Conservation (phyloP, 2,888 invertebrate genomes). For the Shargacucullia verbasci region DNA sequence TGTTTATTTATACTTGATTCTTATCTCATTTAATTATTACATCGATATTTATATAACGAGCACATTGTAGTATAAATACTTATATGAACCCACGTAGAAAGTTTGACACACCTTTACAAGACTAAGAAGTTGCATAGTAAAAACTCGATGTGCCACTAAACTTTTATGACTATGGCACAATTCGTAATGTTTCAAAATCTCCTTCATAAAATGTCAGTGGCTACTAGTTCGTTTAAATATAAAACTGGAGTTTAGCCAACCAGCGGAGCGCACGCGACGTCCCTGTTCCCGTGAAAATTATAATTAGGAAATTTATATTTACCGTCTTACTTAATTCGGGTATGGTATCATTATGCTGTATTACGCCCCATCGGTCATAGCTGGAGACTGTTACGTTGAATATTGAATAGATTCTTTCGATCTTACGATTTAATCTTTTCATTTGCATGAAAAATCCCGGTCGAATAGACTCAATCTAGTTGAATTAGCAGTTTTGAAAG, state of each 20-base stretch:
- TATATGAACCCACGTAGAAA: too few species aligned
- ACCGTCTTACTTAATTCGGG: conserved; percentile 67
- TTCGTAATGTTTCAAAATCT: conserved; percentile 67
- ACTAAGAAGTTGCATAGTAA: conserved; percentile 3
- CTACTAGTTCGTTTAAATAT: conserved; percentile 77
- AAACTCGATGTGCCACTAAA: conserved; percentile 22
- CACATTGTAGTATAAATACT: background rate
- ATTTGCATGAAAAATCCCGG: conserved; percentile 8
- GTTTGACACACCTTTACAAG: background rate
- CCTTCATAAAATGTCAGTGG: conserved; percentile 75
- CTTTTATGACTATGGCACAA: conserved; percentile 54
- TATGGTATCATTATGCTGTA: conserved; percentile 52
- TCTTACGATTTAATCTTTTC: conserved; percentile 14
- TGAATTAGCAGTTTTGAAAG: conserved; percentile 11
- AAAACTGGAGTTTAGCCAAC: conserved; percentile 80
- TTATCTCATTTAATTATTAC: conserved; percentile 27
- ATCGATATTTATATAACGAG: conserved; percentile 14
- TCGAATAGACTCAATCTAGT: conserved; percentile 11
- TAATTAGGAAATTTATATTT: conserved; percentile 84
- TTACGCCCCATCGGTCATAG: conserved; percentile 17
- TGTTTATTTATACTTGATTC: conserved; percentile 21
- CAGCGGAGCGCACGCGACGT: conserved; percentile 70
- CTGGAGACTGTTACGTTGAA: conserved; percentile 3
- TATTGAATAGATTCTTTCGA: conserved; percentile 13
- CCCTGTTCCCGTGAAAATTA: conserved; percentile 82